Base-by-base conservation (phyloP, 1,140 invertebrate genomes). In the Ruditapes philippinarum region DNA sequence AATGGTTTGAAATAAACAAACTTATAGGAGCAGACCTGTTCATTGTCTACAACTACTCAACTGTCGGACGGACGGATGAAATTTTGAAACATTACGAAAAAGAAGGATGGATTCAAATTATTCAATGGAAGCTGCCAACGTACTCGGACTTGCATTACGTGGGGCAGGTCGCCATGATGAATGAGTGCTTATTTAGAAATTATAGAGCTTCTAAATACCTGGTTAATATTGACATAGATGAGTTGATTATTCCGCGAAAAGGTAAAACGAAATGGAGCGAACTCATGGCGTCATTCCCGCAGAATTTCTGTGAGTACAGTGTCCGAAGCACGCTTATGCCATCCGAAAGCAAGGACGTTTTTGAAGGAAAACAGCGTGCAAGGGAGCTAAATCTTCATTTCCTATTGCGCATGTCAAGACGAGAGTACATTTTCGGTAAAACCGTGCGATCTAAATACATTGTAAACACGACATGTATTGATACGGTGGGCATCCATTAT, bases 201-300 rank as follows among this genome's bases (percentile, higher is more conserved):
- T 62, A 62, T n/a, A 81, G 31, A 40, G 25, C 65, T 2, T 81
- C 79, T 17, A 62, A 49, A 65, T 81, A 81, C 36, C 62, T 81
- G 51, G 79, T 57, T 5, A 81, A 81, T 65, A 81, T 81, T n/a
- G 79, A 81, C 36, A n/a, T 81, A n/a, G 79, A 81, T 49, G 79
- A 81, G 25, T 31, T 81, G 19, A 81, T 81, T 7, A 45, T 81
- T 22, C 79, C 79, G 11, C 57, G 79, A 65, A 38, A 65, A 65
- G 79, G 79, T n/a, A 62, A 57, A 45, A 62, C 51, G 0, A 65
- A 25, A 1, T 81, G 79, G 79, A 65, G 14, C 5, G 79, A 65
- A 9, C n/a, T 81, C 19, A 62, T 81, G 60, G 25, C 22, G 36
- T 81, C 79, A 62, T 49, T 62, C 25, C 79, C 79, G 19, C 54